Evolutionary conservation across 2,113 vertebrate species (phyloP).

Genomic region (Panurus biarmicus): DNA sequence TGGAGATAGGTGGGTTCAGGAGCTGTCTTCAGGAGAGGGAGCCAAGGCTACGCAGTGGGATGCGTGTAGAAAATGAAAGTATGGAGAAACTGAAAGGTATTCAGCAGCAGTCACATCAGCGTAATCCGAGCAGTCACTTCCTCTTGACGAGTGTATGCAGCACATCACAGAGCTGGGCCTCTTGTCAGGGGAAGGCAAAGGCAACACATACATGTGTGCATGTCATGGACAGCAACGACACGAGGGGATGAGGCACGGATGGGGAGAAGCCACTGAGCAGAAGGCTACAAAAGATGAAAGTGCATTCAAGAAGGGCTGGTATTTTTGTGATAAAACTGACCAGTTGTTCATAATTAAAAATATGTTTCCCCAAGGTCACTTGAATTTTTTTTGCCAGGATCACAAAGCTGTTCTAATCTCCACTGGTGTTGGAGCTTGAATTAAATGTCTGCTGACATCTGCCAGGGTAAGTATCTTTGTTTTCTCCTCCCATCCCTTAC

Average conservation of each 20-base stretch:
- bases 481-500: not conserved
- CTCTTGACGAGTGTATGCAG: not conserved
- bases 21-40: not conserved
- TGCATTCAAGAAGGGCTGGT: not conserved
- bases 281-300: not conserved
- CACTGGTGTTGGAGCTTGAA: constrained; percentile 25
- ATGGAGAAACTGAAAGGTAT: not conserved
- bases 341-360: not conserved
- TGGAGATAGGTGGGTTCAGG: not conserved
- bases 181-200: not conserved
- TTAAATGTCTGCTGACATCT: constrained; percentile 32
- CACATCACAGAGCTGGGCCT: not conserved
- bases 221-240: not conserved
- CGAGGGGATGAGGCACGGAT: rapidly evolving
- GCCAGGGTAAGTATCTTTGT: not conserved
- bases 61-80: not conserved
- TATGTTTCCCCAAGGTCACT: not conserved
- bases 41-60: not conserved
- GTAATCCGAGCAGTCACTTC: not conserved
- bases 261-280: not conserved
- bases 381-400: not conserved
- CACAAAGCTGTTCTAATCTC: constrained; percentile 37
- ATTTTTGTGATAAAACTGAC: not conserved
- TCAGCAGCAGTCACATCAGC: not conserved
- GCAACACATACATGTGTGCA: rapidly evolving